Evolutionary conservation across 2,797 vertebrate genomes (phyloP).

Genomic region (Melanogrammus aeglefinus): DNA sequence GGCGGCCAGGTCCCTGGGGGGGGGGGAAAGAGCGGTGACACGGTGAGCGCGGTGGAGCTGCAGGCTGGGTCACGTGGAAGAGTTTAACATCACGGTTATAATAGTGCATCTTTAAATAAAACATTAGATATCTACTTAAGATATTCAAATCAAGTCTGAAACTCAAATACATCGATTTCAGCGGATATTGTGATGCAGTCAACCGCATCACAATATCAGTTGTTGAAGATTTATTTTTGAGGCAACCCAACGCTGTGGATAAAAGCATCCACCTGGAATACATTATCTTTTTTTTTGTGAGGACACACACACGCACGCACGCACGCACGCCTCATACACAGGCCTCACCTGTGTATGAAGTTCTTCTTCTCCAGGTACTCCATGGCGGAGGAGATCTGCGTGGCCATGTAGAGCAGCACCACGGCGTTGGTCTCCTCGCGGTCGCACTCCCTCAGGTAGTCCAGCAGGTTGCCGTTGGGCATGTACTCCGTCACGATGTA

Average conservation of each 20-base stretch:
- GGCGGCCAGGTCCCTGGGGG: conserved; percentile 89
- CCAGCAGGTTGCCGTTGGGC: conserved; percentile 95
- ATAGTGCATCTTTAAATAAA: background rate
- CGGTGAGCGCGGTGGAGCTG: background rate
- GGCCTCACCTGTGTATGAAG: conserved; percentile 91
- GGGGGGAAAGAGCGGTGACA: background rate
- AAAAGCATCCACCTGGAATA: background rate
- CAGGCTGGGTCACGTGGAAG: too few species aligned
- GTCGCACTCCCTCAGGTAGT: conserved; percentile 94
- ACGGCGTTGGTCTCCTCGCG: conserved; percentile 95
- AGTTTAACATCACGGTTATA: background rate
- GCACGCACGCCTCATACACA: background rate
- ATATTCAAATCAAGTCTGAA: background rate
- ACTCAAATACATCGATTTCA: background rate
- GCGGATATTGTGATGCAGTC: background rate
- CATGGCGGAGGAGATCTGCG: conserved; percentile 99
- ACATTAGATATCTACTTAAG: background rate
- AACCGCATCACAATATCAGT: background rate
- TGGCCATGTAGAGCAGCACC: conserved; percentile 97
- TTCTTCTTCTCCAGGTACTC: conserved; percentile 99
- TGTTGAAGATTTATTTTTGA: background rate
- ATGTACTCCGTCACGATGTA: conserved; percentile 99
- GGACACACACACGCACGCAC: background rate
- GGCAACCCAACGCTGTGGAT: background rate
- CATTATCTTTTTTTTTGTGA: background rate